These are phyloP conservation scores for Syngnathus scovelli DNA, from an alignment of 2,113 vertebrate species.

Conservation along the genomic window DNA sequence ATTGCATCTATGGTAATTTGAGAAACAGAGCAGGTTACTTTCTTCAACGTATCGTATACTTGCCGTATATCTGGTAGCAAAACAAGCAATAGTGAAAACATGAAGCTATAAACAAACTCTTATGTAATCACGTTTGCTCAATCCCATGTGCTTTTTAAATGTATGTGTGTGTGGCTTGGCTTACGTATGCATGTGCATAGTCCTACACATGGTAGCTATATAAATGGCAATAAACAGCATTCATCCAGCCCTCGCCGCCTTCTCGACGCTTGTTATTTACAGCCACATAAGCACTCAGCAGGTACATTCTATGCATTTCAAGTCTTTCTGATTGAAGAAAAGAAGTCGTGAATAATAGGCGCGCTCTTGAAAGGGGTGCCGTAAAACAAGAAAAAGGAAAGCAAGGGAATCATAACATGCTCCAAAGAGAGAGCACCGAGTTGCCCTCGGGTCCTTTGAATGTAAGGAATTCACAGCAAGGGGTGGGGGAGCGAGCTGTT, in stretches of 20 bases:
- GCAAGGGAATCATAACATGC: slow-evolving; percentile 37
- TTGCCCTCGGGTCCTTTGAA: slow-evolving; percentile 59
- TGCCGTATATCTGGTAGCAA: slow-evolving; percentile 29
- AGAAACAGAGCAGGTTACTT: not conserved
- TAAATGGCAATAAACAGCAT: slow-evolving; percentile 35
- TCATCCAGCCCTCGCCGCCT: slow-evolving; percentile 24
- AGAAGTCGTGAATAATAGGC: slow-evolving; percentile 39
- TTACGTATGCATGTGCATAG: slow-evolving; percentile 24
- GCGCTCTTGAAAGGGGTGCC: slow-evolving; percentile 18
- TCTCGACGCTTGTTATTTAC: slow-evolving; percentile 51
- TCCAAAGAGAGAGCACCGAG: slow-evolving; percentile 21
- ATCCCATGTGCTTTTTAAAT: slow-evolving; percentile 3
- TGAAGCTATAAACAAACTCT: slow-evolving; percentile 21
- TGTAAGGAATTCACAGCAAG: slow-evolving; percentile 61
- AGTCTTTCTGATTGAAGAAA: slow-evolving; percentile 43
- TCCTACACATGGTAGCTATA: slow-evolving; percentile 37
- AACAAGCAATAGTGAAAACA: slow-evolving; percentile 5
- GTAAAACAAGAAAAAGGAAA: slow-evolving; percentile 32
- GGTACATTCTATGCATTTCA: slow-evolving; percentile 51
- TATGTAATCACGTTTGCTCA: slow-evolving; percentile 35
- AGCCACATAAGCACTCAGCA: slow-evolving; percentile 35
- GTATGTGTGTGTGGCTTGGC: slow-evolving; percentile 23
- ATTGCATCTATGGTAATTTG: not conserved
- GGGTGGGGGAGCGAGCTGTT: slow-evolving; percentile 39
- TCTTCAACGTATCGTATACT: slow-evolving; percentile 11